Evolutionary conservation across 2,888 invertebrate species (phyloP), one percentile per base, ranked within the genome.

Genomic region (Dasysyrphus albostriatus): DNA sequence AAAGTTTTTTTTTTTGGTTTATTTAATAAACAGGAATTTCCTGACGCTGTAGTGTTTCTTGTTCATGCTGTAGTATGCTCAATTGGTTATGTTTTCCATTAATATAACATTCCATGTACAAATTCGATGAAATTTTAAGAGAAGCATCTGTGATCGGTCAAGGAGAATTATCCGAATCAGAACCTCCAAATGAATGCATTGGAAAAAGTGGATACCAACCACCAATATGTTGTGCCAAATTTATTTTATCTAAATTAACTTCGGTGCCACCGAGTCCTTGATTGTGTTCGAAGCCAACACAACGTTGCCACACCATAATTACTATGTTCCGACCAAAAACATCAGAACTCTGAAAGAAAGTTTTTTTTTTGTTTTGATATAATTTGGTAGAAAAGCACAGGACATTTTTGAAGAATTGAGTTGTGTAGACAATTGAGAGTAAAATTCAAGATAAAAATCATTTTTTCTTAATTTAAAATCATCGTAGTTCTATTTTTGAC

Each of bases 151-250:
- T 91, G 89, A 91, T 92, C 91, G 92, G 93, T 93, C 93, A 93
- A 91, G 93, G 93, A 91, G 93, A 93, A 90, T 92, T 92, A 89
- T 92, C 93, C 58, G 93, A 92, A 81, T 93, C 96, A 32, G 95
- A 95, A 73, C 96, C 96, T 79, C 96, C 96, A 88, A 97, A 94
- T 72, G 96, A 96, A 90, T 96, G 96, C 92, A 97, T 96, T 44
- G 97, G 97, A 93, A 97, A 98, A 88, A 98, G 94, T 87, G 97
- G 97, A 94, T 98, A 98, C 98, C 98, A 98, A 88, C 97, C 97
- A 90, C 96, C 95, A 58, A 96, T 96, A 89, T 96, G 95, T 91
- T 96, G 96, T 37, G 96, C 95, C 88, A 98, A 94, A 89, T 92
- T 92, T 79, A 98, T 93, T 90, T 95, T 95, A 92, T 98, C 97